Evolutionary conservation across 2,797 vertebrate species (phyloP).

Genomic region (Cuniculus paca): DNA sequence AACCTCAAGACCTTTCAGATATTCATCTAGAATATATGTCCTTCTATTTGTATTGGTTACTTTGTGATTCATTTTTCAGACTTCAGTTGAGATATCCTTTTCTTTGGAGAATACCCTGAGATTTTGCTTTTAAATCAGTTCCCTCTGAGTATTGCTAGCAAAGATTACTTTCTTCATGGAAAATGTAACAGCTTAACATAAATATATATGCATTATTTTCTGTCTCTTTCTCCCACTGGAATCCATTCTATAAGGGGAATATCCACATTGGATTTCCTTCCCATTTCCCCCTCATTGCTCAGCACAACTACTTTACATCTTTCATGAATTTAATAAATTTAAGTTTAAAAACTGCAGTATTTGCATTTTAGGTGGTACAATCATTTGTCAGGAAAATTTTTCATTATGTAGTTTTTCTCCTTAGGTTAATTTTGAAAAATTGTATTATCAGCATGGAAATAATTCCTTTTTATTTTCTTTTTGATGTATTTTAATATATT

Average conservation of each 20-base stretch:
- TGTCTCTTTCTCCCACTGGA: not conserved
- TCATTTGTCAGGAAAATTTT: not conserved
- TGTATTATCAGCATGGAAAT: not conserved
- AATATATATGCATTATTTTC: not conserved
- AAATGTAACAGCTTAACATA: not conserved
- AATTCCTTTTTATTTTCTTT: not conserved
- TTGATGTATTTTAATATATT: not conserved
- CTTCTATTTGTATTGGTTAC: not conserved
- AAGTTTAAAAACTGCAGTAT: not conserved
- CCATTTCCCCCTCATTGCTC: not conserved
- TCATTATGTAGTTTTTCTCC: not conserved
- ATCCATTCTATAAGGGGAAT: no score
- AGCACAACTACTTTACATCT: not conserved
- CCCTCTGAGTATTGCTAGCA: not conserved
- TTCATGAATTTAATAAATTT: not conserved
- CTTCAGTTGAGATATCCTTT: not conserved
- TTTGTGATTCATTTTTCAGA: not conserved
- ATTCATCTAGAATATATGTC: not conserved
- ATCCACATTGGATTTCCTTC: not conserved
- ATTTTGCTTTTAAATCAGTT: not conserved
- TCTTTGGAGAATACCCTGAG: not conserved
- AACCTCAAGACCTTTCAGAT: not conserved
- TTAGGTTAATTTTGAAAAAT: not conserved
- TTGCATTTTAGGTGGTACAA: not conserved
- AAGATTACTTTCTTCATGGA: not conserved